A percentile compares a stretch with the other conserved stretches of the same genome.
phyloP scores from a whole-genome alignment of 2,113 vertebrate genomes.

The Zosterops hypoxanthus region DNA sequence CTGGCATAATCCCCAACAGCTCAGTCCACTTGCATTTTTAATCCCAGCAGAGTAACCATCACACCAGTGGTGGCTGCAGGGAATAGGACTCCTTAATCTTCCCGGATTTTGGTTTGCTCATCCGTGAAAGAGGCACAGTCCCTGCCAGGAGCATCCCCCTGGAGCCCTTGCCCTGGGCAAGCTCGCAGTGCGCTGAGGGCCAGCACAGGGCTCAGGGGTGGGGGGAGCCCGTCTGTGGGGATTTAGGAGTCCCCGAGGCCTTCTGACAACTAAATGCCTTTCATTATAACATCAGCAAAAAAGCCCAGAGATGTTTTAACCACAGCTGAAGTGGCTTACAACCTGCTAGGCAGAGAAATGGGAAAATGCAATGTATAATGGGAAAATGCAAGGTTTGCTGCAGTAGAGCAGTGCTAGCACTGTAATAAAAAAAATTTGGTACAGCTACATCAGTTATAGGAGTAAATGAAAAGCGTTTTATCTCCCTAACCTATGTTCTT shows the following conservation, averaged over 20 bases:
- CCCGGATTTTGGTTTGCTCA: not conserved
- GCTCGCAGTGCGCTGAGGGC: accelerated
- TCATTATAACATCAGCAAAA: not conserved
- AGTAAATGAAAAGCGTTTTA: not conserved
- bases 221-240: not conserved
- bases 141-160: not conserved
- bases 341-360: not conserved
- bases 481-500: not conserved
- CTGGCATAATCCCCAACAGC: not conserved
- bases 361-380: not conserved
- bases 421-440: not conserved
- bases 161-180: not conserved
- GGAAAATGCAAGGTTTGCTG: not conserved
- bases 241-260: not conserved
- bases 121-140: not conserved
- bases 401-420: not conserved
- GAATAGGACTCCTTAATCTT: not conserved
- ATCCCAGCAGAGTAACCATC: not conserved
- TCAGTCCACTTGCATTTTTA: not conserved
- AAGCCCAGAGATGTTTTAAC: not conserved
- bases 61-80: accelerated
- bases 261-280: not conserved
- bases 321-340: not conserved
- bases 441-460: not conserved
- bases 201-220: accelerated